phyloP scores from a whole-genome alignment of 35 echinoderm and acorn worm species.

The Nesometra sesokonis region DNA sequence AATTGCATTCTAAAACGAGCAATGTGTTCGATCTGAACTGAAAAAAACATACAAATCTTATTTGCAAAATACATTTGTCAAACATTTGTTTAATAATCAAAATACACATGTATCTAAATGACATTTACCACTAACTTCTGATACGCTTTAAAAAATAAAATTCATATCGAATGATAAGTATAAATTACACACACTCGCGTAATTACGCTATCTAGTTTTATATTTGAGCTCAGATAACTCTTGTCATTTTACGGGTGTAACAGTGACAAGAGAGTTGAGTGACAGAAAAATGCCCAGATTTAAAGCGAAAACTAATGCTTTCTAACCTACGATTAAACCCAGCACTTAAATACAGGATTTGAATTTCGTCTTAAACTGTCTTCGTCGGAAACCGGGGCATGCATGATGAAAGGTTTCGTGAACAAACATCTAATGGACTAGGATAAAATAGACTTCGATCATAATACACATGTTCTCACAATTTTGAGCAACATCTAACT shows the following conservation, averaged over 20 bases:
- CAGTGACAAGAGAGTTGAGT: neutral
- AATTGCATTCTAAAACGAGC: no score
- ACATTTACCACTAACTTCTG: neutral
- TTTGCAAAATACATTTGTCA: no score
- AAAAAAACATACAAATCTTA: no score
- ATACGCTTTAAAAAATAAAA: neutral
- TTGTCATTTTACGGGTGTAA: neutral
- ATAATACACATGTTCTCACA: no score
- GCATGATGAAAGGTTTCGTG: neutral
- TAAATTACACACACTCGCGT: neutral
- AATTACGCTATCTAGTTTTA: neutral
- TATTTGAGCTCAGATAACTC: neutral
- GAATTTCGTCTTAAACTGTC: neutral
- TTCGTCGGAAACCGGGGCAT: neutral
- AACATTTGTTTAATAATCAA: neutral
- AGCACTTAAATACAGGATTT: neutral
- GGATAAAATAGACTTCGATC: no score
- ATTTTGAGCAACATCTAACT: no score
- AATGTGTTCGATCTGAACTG: no score
- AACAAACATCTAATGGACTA: no score
- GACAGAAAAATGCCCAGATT: neutral
- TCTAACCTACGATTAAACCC: no score
- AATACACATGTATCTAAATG: neutral
- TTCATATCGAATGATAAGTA: neutral
- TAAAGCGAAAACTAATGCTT: neutral